These are phyloP conservation scores for Rhamnusium bicolor DNA, from an alignment of 2,888 invertebrate species.

Conservation along the genomic window DNA sequence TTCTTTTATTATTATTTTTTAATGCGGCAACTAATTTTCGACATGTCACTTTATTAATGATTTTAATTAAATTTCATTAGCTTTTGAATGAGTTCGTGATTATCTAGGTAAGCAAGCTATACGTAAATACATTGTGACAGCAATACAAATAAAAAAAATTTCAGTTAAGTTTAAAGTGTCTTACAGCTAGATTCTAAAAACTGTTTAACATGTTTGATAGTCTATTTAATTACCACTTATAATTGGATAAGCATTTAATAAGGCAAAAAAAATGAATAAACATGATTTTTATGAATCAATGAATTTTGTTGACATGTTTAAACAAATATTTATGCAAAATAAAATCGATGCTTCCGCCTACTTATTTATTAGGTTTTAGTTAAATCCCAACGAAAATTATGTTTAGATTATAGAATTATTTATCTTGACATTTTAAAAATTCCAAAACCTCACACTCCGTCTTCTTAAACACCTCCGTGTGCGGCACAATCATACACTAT, in stretches of 20 bases:
- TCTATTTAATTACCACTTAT: neutral
- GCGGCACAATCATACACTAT: no score
- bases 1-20: no score
- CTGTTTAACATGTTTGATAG: slow-evolving; percentile 3
- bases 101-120: neutral
- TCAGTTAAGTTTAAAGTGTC: neutral
- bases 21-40: neutral
- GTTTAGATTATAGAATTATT: no score
- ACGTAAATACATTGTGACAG: neutral
- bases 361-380: no score
- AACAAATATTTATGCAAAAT: neutral
- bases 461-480: no score
- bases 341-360: neutral
- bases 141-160: neutral
- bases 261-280: neutral
- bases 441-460: no score
- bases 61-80: neutral
- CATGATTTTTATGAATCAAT: neutral
- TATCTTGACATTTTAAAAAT: no score
- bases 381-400: no score
- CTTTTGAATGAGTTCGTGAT: neutral
- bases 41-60: neutral
- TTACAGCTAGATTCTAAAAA: neutral
- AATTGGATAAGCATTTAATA: slow-evolving; percentile 8
- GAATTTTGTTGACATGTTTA: neutral